phyloP scores from a whole-genome alignment of 2,113 vertebrate species.

The Myodes glareolus region DNA sequence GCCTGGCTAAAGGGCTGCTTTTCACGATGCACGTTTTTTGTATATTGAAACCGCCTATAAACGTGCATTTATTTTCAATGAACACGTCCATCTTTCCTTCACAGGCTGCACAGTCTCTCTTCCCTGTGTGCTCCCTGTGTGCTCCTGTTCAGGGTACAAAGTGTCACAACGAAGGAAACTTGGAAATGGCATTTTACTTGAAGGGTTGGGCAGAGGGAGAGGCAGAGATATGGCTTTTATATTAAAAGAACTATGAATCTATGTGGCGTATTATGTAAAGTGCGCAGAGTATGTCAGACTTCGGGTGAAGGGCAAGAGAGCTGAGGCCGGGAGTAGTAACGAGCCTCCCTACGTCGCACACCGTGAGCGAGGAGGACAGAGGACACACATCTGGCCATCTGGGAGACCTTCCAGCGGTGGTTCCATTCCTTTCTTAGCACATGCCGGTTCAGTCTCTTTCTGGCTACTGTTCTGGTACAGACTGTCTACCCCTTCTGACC shows the following conservation, averaged over 20 bases:
- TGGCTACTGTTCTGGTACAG: background rate
- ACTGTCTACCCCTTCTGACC: background rate
- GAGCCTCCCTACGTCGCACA: background rate
- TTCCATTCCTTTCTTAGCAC: background rate
- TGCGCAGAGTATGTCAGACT: background rate
- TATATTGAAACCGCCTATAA: background rate
- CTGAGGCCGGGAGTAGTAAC: accelerated
- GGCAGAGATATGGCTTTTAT: background rate
- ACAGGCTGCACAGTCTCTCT: too few relatives aligned
- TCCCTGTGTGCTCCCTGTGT: background rate
- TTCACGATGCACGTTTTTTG: background rate
- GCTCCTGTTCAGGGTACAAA: background rate
- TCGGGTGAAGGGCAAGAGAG: background rate
- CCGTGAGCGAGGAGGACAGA: background rate
- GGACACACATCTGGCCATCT: background rate
- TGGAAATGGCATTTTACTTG: background rate
- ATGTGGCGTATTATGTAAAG: background rate
- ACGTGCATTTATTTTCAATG: background rate
- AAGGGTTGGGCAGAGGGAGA: background rate
- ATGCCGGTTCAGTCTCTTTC: background rate
- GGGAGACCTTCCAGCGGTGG: background rate
- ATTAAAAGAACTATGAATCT: background rate
- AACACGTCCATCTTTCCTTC: background rate
- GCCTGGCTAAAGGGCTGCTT: background rate
- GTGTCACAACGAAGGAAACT: background rate